phyloP scores from a whole-genome alignment of 2,888 invertebrate genomes.

The Spilosoma lubricipeda region DNA sequence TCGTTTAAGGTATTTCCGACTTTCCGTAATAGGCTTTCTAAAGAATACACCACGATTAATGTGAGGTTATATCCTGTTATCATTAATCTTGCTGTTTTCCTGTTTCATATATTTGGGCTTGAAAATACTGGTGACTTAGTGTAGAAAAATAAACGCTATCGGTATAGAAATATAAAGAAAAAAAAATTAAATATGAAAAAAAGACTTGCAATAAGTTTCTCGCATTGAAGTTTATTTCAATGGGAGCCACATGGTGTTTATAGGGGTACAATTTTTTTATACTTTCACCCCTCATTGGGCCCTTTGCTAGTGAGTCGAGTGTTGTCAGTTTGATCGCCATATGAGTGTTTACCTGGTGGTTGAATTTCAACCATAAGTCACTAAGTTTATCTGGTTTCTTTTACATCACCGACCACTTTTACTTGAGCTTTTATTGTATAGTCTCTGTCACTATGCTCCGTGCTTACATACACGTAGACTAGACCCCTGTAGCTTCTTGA shows the following conservation, averaged over 20 bases:
- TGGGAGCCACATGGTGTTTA: not conserved
- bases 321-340: not conserved
- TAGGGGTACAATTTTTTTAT: not conserved
- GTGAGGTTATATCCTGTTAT: not conserved
- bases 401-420: not conserved
- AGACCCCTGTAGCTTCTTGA: not conserved
- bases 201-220: not conserved
- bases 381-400: not conserved
- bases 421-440: not conserved
- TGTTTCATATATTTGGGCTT: not conserved
- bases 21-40: constrained; percentile 15
- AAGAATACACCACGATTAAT: constrained; percentile 9
- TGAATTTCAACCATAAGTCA: not conserved
- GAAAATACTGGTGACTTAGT: not conserved
- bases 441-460: not conserved
- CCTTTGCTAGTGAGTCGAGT: not conserved
- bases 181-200: not conserved
- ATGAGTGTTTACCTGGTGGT: not conserved
- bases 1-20: constrained; percentile 26
- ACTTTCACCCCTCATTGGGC: not conserved
- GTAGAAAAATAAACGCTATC: not conserved
- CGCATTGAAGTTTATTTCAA: not conserved
- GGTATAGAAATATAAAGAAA: not conserved
- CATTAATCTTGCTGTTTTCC: constrained; percentile 9
- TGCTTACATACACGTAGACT: not conserved